A percentile compares a stretch with the other conserved stretches of the same genome.
Conservation (phyloP, 2,888 invertebrate species). For the Xylocampa areola region DNA sequence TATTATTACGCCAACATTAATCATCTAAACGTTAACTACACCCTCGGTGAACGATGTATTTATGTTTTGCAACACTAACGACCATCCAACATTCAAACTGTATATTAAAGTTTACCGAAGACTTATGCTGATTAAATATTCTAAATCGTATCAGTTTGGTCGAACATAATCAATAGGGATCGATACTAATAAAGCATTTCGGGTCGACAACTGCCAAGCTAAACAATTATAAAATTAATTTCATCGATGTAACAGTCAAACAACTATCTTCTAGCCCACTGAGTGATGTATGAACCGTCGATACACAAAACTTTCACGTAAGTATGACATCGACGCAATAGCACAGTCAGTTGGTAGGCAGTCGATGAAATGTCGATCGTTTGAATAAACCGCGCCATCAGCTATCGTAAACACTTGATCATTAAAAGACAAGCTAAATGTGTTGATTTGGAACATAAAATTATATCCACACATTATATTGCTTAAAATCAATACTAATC, state of each 20-base stretch:
- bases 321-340: background rate
- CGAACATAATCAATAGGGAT: background rate
- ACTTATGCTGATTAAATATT: slow-evolving; percentile 26
- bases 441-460: too few relatives aligned
- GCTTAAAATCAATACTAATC: too few relatives aligned
- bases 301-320: background rate
- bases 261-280: background rate
- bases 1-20: slow-evolving; percentile 42
- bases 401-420: slow-evolving; percentile 13
- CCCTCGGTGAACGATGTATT: slow-evolving; percentile 18
- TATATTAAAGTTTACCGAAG: slow-evolving; percentile 18
- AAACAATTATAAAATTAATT: slow-evolving; percentile 3
- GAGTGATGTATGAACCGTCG: background rate
- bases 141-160: background rate
- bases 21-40: slow-evolving; percentile 24
- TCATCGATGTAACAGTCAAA: background rate
- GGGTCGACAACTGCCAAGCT: background rate
- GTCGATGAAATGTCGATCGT: slow-evolving; percentile 17
- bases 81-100: slow-evolving; percentile 23
- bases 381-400: slow-evolving; percentile 23
- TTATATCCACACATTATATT: slow-evolving; percentile 13
- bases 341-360: background rate
- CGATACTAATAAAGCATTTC: background rate
- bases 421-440: too few relatives aligned
- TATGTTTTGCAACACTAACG: slow-evolving; percentile 23